These are phyloP conservation scores for Tursiops truncatus DNA, from an alignment of 2,113 vertebrate genomes.

Conservation along the genomic window DNA sequence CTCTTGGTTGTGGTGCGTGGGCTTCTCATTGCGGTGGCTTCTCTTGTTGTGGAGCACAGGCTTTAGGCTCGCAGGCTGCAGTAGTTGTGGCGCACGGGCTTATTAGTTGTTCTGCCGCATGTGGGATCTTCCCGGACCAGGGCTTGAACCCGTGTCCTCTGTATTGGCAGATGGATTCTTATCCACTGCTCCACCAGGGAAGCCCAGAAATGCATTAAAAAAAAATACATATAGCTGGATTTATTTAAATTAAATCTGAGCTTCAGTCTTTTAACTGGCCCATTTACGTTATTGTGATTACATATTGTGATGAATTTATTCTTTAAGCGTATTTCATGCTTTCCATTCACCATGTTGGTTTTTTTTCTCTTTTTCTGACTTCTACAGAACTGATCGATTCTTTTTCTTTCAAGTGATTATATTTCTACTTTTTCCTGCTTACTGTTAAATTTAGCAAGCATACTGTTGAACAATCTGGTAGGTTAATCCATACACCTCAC, in stretches of 20 bases:
- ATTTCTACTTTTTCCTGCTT: not conserved
- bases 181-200: too few species aligned
- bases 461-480: not conserved
- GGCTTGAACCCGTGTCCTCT: too few species aligned
- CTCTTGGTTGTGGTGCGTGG: too few species aligned
- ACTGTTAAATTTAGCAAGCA: conserved; percentile 33
- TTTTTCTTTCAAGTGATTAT: not conserved
- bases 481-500: not conserved
- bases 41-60: too few species aligned
- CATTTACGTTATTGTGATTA: conserved; percentile 2
- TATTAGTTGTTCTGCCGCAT: too few species aligned
- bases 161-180: too few species aligned
- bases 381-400: not conserved
- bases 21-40: too few species aligned
- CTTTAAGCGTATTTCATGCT: conserved; percentile 27
- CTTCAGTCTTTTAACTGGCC: not conserved
- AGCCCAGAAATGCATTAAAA: not conserved
- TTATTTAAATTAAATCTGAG: conserved; percentile 47
- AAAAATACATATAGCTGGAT: not conserved
- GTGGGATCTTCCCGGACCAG: too few species aligned
- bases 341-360: not conserved
- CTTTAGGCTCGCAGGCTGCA: too few species aligned
- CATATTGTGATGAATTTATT: conserved; percentile 13
- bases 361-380: not conserved
- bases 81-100: too few species aligned